These are phyloP conservation scores for Muraenolepis orangiensis DNA, from an alignment of 2,797 vertebrate genomes.

Conservation along the genomic window DNA sequence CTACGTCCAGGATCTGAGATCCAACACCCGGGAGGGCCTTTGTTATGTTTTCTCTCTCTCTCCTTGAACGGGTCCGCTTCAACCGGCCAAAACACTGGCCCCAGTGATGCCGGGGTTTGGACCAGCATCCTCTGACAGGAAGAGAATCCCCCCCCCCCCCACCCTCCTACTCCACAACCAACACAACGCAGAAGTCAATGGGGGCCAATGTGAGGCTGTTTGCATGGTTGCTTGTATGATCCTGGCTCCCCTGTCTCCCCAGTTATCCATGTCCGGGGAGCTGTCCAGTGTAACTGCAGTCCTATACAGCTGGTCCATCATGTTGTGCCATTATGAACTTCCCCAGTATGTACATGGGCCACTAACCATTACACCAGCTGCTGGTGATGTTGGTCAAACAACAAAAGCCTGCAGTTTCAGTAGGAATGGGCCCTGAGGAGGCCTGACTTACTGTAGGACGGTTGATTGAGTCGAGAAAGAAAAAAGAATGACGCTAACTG, in stretches of 20 bases:
- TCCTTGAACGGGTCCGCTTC: slow-evolving; percentile 19
- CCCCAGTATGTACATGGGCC: not conserved
- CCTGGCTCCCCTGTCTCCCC: not conserved
- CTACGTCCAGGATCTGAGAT: slow-evolving; percentile 42
- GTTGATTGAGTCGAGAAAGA: not conserved
- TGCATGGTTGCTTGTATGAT: not conserved
- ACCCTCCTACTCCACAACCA: not conserved
- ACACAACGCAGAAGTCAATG: not conserved
- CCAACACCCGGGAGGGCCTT: slow-evolving; percentile 20
- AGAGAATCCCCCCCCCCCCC: slow-evolving; percentile 27
- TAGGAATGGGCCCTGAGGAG: not conserved
- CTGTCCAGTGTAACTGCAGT: not conserved
- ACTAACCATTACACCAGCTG: not conserved
- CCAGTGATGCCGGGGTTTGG: slow-evolving; percentile 41
- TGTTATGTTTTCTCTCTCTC: slow-evolving; percentile 34
- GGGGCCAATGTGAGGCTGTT: not conserved
- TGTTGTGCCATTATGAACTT: not conserved
- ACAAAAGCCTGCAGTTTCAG: not conserved
- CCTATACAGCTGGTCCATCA: not conserved
- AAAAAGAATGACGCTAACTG: not conserved
- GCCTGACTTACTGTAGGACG: not conserved
- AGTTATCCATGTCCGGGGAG: not conserved
- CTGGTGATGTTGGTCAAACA: too few relatives aligned
- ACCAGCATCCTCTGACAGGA: slow-evolving; percentile 12
- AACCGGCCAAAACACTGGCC: slow-evolving; percentile 45